These are phyloP conservation scores for Philopotamus ludificatus DNA, from an alignment of 1,140 invertebrate species.

Conservation along the genomic window DNA sequence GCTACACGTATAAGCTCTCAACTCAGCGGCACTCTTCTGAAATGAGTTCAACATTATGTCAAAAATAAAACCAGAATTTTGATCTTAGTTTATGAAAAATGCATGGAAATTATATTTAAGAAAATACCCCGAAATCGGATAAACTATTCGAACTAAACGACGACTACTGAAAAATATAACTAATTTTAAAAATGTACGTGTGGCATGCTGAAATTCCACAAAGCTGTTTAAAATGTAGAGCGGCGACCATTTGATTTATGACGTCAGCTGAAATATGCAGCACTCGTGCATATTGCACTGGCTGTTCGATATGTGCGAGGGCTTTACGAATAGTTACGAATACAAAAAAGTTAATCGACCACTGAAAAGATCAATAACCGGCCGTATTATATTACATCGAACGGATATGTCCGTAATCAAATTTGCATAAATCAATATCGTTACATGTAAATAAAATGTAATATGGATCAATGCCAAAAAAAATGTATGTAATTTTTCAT, in stretches of 20 bases:
- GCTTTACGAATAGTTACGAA: too few species aligned
- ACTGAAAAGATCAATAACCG: too few species aligned
- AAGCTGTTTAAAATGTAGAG: neutral
- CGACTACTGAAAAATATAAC: neutral
- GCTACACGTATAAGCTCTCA: constrained; percentile 12
- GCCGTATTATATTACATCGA: too few species aligned
- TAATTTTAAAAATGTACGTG: neutral
- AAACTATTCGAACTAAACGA: neutral
- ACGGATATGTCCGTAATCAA: too few species aligned
- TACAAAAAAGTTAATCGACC: too few species aligned
- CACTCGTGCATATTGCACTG: neutral
- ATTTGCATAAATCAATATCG: too few species aligned
- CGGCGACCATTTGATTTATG: neutral
- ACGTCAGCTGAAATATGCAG: neutral
- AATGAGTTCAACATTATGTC: neutral
- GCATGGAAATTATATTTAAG: neutral
- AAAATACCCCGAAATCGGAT: too few species aligned
- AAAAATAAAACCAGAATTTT: neutral
- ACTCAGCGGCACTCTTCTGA: neutral
- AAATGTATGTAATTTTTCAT: too few species aligned
- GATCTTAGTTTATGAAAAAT: neutral
- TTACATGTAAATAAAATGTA: too few species aligned
- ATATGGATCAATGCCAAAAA: too few species aligned
- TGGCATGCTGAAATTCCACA: neutral
- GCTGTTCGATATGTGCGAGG: too few species aligned